phyloP scores from a whole-genome alignment of 92 coral and sea anemone genomes.

The Siderastrea radians region DNA sequence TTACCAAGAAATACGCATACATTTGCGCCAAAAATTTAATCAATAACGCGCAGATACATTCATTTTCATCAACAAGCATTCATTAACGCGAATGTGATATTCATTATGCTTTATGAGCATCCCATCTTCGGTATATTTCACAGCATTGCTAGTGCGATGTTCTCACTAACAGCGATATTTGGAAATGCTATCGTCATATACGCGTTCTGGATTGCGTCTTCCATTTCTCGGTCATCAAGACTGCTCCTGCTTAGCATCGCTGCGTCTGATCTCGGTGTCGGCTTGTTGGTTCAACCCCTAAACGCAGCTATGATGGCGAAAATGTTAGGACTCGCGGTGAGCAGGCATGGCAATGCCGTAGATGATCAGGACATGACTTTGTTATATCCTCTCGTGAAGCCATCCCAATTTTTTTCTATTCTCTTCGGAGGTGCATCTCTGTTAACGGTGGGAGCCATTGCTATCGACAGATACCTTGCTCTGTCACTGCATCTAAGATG shows the following conservation, averaged over 20 bases:
- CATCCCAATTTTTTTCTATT: neutral
- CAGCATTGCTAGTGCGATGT: neutral
- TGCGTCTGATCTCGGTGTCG: slow-evolving; percentile 18
- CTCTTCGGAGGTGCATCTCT: neutral
- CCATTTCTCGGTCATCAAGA: neutral
- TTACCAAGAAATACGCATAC: no score
- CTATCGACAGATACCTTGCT: slow-evolving; percentile 8
- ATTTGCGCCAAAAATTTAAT: no score
- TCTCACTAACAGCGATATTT: slow-evolving; percentile 2
- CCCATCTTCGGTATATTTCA: slow-evolving; percentile 8
- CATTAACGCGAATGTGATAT: no score
- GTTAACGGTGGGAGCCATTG: slow-evolving; percentile 9
- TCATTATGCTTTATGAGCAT: neutral
- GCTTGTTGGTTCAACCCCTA: neutral
- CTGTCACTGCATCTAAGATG: slow-evolving; percentile 13
- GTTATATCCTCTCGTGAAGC: neutral
- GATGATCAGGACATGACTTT: neutral
- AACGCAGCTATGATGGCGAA: slow-evolving; percentile 1
- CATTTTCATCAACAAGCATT: no score
- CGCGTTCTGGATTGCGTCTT: neutral
- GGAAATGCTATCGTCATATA: slow-evolving; percentile 8
- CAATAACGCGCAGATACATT: no score
- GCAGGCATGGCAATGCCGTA: neutral
- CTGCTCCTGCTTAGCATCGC: slow-evolving; percentile 12
- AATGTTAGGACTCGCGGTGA: neutral